Conservation (phyloP, 2,113 vertebrate genomes). For the Toxotes chatareus region DNA sequence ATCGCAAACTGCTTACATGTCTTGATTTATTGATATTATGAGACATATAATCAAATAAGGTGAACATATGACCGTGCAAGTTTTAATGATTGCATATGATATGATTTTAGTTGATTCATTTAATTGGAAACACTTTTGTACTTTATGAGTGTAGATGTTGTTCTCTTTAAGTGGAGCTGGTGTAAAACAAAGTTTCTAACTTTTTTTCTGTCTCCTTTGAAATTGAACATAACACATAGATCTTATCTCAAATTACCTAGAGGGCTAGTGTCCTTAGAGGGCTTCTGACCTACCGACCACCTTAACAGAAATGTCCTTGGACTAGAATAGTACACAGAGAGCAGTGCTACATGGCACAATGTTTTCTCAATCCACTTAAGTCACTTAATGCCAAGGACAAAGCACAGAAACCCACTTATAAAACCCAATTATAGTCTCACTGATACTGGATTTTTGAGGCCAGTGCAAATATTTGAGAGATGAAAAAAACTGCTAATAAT, state of each 20-base stretch:
- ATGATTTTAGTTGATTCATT: not conserved
- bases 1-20: not conserved
- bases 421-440: not conserved
- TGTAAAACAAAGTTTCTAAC: not conserved
- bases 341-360: not conserved
- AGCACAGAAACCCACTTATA: not conserved
- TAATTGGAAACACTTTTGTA: not conserved
- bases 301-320: constrained; percentile 23
- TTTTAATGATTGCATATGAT: not conserved
- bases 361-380: not conserved
- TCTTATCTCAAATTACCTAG: constrained; percentile 33
- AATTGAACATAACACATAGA: not conserved
- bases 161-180: not conserved
- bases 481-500: not conserved
- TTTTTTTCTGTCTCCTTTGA: not conserved
- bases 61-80: not conserved
- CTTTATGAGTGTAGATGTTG: not conserved
- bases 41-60: not conserved
- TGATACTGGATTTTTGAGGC: not conserved
- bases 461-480: not conserved
- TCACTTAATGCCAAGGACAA: not conserved
- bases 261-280: constrained; percentile 14
- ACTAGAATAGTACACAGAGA: constrained; percentile 26
- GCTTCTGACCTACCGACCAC: constrained; percentile 16
- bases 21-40: not conserved